Evolutionary conservation across 2,888 invertebrate genomes (phyloP), one percentile per base, ranked within the genome.

Genomic region (Trissolcus japonicus): DNA sequence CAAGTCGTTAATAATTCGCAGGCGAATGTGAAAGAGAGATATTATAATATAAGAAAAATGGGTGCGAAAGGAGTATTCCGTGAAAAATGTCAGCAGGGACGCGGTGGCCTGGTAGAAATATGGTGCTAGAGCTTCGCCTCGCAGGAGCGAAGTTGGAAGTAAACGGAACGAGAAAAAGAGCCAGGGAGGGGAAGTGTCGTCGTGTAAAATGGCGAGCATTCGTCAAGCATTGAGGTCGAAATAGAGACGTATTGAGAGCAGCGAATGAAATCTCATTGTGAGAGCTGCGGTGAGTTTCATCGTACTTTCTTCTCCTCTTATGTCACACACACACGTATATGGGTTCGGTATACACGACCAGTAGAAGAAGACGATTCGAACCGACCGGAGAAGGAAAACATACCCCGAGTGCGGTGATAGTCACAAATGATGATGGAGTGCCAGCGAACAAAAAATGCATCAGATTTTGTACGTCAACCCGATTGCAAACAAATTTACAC

Each of bases 171-270:
- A 77, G 78, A 46, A 17, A 65, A 11, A 61, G 61, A 63, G 43
- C 7, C 2, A 11, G 14, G 16, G 43, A 14, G 56, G 41, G 57
- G 57, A 60, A 68, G 62, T 68, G 73, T 74, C 73, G 78, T 77
- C 75, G 80, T 84, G 82, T 78, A 81, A 85, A 86, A 86, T 86
- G 83, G 83, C 79, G 81, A 79, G 82, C 83, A 86, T 87, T 83
- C 84, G 86, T 87, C 86, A 86, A 81, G 83, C 82, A 86, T 86
- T 84, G 84, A 86, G 82, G 76, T 80, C 79, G 78, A 80, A 84
- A 86, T 86, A 84, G 85, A 85, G 83, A 87, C 82, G 84, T 83
- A 85, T 85, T 82, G 85, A 83, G 84, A 80, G 82, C 80, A 76
- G 76, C 74, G 83, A 83, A 82, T 82, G 82, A 84, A 84, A 85